Conservation (phyloP, 2,888 invertebrate species). For the Caenorhabditis sp. region DNA sequence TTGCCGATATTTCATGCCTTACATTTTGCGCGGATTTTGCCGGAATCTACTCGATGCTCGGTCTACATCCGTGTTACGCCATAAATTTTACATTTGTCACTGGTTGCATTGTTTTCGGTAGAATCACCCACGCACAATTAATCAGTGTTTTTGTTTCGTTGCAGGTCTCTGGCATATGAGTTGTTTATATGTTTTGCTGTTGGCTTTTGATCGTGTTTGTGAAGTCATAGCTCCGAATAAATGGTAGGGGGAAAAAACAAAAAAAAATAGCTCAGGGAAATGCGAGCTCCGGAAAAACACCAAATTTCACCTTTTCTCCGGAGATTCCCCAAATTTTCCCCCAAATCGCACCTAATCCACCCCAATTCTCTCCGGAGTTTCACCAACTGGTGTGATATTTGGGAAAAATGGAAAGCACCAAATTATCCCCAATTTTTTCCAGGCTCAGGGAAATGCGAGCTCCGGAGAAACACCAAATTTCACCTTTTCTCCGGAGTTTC, state of each 20-base stretch:
- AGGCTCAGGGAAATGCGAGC: too few relatives aligned
- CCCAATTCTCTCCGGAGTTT: too few relatives aligned
- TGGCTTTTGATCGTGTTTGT: constrained; percentile 37
- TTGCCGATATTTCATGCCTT: constrained; percentile 34
- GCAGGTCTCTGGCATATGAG: constrained; percentile 47
- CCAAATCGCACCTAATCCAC: too few relatives aligned
- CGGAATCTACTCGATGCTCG: constrained; percentile 38
- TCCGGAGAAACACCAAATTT: too few relatives aligned
- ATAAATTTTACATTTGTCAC: constrained; percentile 30
- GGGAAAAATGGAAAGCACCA: too few relatives aligned
- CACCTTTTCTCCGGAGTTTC: too few relatives aligned
- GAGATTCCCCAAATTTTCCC: too few relatives aligned
- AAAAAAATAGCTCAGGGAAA: too few relatives aligned
- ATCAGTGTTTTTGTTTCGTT: not conserved
- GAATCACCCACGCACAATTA: not conserved
- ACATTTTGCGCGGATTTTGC: constrained; percentile 43
- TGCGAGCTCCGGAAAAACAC: too few relatives aligned
- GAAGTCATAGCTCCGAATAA: constrained; percentile 27
- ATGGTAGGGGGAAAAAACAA: constrained; percentile 5
- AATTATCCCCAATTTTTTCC: too few relatives aligned
- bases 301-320: too few relatives aligned
- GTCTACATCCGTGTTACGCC: constrained; percentile 34
- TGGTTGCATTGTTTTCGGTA: constrained; percentile 37
- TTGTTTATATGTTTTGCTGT: constrained; percentile 34
- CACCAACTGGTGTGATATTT: too few relatives aligned